Percentiles rank a stretch among this genome's conserved stretches.
These are phyloP conservation scores for Melanargia galathea DNA, from an alignment of 2,888 invertebrate species.

Conservation along the genomic window DNA sequence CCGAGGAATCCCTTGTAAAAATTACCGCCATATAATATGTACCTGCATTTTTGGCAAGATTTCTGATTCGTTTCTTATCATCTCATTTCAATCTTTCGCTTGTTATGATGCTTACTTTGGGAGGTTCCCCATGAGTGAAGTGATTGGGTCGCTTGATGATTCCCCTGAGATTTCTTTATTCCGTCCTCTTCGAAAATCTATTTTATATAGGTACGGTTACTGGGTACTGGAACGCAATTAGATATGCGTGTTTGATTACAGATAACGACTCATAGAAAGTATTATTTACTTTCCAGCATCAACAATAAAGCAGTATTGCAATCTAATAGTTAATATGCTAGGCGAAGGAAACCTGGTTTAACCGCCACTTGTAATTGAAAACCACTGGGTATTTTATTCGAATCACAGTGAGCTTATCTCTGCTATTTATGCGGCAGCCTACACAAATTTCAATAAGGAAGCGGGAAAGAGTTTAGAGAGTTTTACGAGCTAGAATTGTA, in stretches of 20 bases:
- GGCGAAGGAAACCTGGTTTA: conserved; percentile 51
- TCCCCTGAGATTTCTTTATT: conserved; percentile 54
- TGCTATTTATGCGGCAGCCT: conserved; percentile 42
- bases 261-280: conserved; percentile 42
- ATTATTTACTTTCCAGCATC: conserved; percentile 42
- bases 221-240: conserved; percentile 34
- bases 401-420: conserved; percentile 49
- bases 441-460: conserved; percentile 38
- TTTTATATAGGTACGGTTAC: conserved; percentile 41
- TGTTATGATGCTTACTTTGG: conserved; percentile 56
- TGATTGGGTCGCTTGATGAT: conserved; percentile 65
- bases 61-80: conserved; percentile 75
- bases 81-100: conserved; percentile 77
- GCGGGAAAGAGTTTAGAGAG: conserved; percentile 27
- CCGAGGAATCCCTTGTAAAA: conserved; percentile 73
- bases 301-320: conserved; percentile 45
- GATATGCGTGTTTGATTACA: conserved; percentile 41
- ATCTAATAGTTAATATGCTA: conserved; percentile 51
- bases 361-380: conserved; percentile 54
- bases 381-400: conserved; percentile 49
- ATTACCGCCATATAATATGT: conserved; percentile 76
- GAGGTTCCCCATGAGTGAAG: conserved; percentile 45
- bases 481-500: conserved; percentile 15
- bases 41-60: conserved; percentile 76
- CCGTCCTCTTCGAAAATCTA: conserved; percentile 47